Percentiles rank a stretch among this genome's conserved stretches.
These are phyloP conservation scores for Nowickia ferox DNA, from an alignment of 2,888 invertebrate genomes.

Conservation along the genomic window DNA sequence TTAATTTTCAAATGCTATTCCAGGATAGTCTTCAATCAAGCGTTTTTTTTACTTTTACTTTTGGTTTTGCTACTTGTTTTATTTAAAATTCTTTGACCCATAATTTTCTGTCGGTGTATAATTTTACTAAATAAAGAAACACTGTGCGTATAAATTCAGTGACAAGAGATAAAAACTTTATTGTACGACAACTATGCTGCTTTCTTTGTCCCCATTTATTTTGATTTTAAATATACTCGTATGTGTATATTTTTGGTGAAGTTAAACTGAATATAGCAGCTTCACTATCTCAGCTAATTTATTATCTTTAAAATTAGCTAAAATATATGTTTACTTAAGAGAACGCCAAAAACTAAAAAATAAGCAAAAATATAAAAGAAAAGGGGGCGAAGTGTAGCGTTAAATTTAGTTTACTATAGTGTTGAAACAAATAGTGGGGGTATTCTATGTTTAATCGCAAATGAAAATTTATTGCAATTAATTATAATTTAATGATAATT, in stretches of 20 bases:
- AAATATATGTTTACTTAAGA: slow-evolving; percentile 52
- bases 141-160: slow-evolving; percentile 53
- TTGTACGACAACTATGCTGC: slow-evolving; percentile 6
- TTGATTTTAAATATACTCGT: slow-evolving; percentile 20
- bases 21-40: no score
- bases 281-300: slow-evolving; percentile 61
- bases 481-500: no score
- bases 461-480: no score
- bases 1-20: no score
- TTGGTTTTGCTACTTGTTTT: no score
- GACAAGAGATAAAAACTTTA: slow-evolving; percentile 56
- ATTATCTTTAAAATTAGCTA: slow-evolving; percentile 65
- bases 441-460: background rate
- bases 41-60: no score
- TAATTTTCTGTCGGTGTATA: no score
- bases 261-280: slow-evolving; percentile 37
- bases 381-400: background rate
- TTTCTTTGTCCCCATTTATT: slow-evolving; percentile 1
- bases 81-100: no score
- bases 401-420: slow-evolving; percentile 6
- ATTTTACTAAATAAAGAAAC: no score
- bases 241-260: background rate
- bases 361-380: background rate
- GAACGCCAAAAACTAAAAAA: background rate
- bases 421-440: background rate